Evolutionary conservation across 2,113 vertebrate species (phyloP), one percentile per base, ranked within the genome.

Genomic region (Cheilinus undulatus): DNA sequence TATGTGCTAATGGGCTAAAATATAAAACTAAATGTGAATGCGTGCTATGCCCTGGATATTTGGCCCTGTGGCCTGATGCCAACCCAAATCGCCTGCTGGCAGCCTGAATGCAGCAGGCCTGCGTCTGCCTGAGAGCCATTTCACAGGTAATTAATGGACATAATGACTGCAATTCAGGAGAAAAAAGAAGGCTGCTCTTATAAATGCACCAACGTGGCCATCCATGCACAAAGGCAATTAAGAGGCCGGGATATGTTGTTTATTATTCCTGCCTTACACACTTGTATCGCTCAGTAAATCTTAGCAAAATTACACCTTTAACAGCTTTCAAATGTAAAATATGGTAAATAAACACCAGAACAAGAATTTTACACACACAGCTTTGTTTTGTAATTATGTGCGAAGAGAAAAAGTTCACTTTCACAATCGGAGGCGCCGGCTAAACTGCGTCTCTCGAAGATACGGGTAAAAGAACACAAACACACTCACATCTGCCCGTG

Each of bases 101-200:
- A 74, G 78, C 46, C 57, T 85, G 77, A 76, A 75, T 69, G 42
- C 69, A 80, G 45, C 65, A 9, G 49, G 27, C 42, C 63, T 56
- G 62, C 83, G 58, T 76, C 80, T 60, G 71, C 69, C 76, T 85
- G 64, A 80, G 80, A 88, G 84, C 79, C 67, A 91, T 93, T 94
- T 93, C 88, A 93, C 91, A 94, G 92, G 84, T 92, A 89, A 94
- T 93, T 92, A 93, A 92, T 90, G 71, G 68, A 86, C 82, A 90
- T 93, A 93, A 93, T 92, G 82, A 86, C 73, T 48, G 52, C 82
- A 86, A 87, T 88, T 91, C 65, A 50, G 42, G 10, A 48, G 54
- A 30, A 58, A 0, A 59, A 59, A 66, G 15, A 15, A 69, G 26
- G 23, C 22, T 61, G 17, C 51, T 26, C 60, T 65, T n/a, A 62